Evolutionary conservation across 1,140 invertebrate genomes (phyloP).

Genomic region (Adelges cooleyi): DNA sequence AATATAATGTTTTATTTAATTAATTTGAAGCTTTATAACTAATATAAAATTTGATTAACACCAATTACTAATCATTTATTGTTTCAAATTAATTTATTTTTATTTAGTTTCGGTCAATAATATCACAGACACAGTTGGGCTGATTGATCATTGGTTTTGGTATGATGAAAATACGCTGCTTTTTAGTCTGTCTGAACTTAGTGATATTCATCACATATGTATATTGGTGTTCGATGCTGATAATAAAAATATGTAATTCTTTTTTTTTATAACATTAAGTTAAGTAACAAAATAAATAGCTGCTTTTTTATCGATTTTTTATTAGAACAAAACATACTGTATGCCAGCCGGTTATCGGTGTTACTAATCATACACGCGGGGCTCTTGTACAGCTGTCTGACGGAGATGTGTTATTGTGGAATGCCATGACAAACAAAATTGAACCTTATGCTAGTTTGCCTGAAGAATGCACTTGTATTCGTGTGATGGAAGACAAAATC

Average conservation of each 20-base stretch:
- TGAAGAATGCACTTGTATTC: conserved; percentile 1
- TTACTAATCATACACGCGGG: not conserved
- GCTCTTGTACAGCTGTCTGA: conserved; percentile 1
- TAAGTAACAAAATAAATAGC: too few relatives aligned
- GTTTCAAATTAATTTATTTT: not conserved
- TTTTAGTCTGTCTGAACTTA: conserved; percentile 4
- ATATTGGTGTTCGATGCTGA: not conserved
- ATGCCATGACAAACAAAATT: not conserved
- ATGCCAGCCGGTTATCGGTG: not conserved
- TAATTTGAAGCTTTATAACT: too few relatives aligned
- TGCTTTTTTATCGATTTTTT: not conserved
- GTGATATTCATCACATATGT: not conserved
- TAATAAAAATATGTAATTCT: not conserved
- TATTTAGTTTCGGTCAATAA: not conserved
- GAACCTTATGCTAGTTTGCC: not conserved
- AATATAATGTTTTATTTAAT: too few relatives aligned
- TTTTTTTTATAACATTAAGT: not conserved
- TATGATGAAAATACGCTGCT: not conserved
- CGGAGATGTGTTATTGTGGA: conserved; percentile 8
- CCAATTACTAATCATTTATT: too few relatives aligned
- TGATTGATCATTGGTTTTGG: conserved; percentile 22
- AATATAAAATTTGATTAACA: too few relatives aligned
- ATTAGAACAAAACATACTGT: conserved; percentile 1
- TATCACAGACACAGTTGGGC: not conserved
- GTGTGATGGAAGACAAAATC: conserved; percentile 2